Evolutionary conservation across 2,113 vertebrate species (phyloP).

Genomic region (Heterochromis multidens): DNA sequence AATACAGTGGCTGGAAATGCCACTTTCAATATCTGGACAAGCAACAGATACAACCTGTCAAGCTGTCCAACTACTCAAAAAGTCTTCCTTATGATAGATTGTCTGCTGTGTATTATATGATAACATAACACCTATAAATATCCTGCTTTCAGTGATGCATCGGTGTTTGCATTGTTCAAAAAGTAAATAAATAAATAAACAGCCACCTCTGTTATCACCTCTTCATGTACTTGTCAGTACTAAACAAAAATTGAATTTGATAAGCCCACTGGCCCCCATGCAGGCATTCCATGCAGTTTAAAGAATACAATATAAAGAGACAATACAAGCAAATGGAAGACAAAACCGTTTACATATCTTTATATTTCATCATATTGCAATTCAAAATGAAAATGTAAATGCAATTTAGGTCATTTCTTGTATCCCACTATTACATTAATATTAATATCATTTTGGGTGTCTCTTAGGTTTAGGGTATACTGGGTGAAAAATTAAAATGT

Average conservation of each 20-base stretch:
- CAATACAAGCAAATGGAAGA: background rate
- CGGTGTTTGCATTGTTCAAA: background rate
- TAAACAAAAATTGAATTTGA: background rate
- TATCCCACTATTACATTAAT: background rate
- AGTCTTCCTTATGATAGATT: constrained; percentile 17
- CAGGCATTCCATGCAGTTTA: background rate
- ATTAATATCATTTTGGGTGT: background rate
- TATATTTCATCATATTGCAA: background rate
- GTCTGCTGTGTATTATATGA: background rate
- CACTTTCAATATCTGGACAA: constrained; percentile 27
- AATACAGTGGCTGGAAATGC: background rate
- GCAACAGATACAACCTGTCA: constrained; percentile 34
- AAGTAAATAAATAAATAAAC: background rate
- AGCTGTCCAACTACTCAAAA: constrained; percentile 17
- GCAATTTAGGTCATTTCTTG: background rate
- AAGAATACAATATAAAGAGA: background rate
- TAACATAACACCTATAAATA: background rate
- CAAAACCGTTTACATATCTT: background rate
- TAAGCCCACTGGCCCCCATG: background rate
- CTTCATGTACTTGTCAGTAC: background rate
- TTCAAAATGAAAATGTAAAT: background rate
- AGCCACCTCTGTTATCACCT: background rate
- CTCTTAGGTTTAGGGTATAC: background rate
- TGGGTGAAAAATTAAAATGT: background rate
- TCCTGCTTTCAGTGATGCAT: background rate